Conservation (phyloP, 92 coral and sea anemone genomes). For the Porites evermanni region DNA sequence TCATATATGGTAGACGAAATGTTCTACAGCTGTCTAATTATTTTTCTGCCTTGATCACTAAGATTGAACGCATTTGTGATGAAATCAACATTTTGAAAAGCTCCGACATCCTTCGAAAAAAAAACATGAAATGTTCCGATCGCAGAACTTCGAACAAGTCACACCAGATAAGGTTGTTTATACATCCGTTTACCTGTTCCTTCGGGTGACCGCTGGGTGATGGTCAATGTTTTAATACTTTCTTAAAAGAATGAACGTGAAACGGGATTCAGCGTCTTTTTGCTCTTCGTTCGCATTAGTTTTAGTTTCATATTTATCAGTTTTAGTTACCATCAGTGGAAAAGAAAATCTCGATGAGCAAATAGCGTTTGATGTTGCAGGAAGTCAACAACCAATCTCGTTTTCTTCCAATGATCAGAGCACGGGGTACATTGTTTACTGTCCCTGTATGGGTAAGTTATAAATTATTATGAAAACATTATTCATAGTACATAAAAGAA, state of each 20-base stretch:
- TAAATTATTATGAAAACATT: neutral
- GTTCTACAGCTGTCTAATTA: no score
- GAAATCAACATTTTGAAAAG: no score
- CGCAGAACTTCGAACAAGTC: neutral
- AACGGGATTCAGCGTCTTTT: neutral
- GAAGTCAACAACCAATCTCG: slow-evolving; percentile 56
- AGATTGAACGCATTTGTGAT: no score
- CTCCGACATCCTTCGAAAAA: no score
- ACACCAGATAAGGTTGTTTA: neutral
- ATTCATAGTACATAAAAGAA: neutral
- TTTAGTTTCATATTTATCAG: slow-evolving; percentile 49
- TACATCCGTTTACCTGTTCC: neutral
- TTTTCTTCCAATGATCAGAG: slow-evolving; percentile 27
- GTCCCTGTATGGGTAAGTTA: slow-evolving; percentile 98
- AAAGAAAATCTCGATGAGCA: slow-evolving; percentile 69
- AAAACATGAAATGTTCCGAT: no score
- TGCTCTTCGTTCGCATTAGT: slow-evolving; percentile 2
- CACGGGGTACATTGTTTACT: slow-evolving; percentile 85
- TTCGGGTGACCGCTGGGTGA: neutral
- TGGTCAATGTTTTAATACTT: neutral
- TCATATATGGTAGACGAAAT: no score
- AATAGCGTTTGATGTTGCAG: slow-evolving; percentile 77
- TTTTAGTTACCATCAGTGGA: slow-evolving; percentile 54
- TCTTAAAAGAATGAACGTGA: neutral
- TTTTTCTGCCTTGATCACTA: no score